phyloP scores from a whole-genome alignment of 2,113 vertebrate genomes.

The human region GRCh38 chr3:25187501-25188000 shows the following conservation, averaged over 20 bases:
- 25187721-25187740: not conserved
- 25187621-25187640: slow-evolving; percentile 10
- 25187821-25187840: not conserved
- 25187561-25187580: not conserved
- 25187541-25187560: not conserved
- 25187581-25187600: not conserved
- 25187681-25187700: not conserved
- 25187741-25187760: not conserved
- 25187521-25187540: not conserved
- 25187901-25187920: slow-evolving; percentile 2
- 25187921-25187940: not conserved
- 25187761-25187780: not conserved
- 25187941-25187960: not conserved
- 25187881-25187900: not conserved
- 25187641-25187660: slow-evolving; percentile 8
- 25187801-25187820: slow-evolving; percentile 10
- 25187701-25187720: not conserved
- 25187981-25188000: not conserved
- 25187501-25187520: not conserved
- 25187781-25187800: slow-evolving; percentile 3
- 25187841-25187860: slow-evolving; percentile 28
- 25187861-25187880: not conserved
- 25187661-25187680: not conserved
- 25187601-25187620: not conserved
- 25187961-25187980: not conserved